Conservation (phyloP, 2,888 invertebrate genomes). For the Parelbella ahira region DNA sequence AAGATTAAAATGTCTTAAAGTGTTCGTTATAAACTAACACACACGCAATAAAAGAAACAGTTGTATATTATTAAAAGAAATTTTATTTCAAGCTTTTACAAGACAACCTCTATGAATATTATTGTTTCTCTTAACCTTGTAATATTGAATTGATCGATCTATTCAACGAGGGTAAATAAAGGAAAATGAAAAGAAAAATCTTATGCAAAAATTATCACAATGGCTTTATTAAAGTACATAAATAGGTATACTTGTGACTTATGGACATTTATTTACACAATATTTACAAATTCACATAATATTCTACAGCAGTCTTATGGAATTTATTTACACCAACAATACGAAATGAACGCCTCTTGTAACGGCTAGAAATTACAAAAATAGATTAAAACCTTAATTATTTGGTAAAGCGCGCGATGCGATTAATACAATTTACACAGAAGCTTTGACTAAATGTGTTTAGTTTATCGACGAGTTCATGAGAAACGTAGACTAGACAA, state of each 20-base stretch:
- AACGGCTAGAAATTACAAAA: conserved; percentile 75
- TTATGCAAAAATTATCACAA: conserved; percentile 79
- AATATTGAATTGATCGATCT: conserved; percentile 6
- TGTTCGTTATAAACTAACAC: too few relatives aligned
- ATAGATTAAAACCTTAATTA: conserved; percentile 73
- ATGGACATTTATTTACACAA: conserved; percentile 74
- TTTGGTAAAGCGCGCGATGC: conserved; percentile 77
- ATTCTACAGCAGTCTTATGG: conserved; percentile 80
- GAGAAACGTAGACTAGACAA: conserved; percentile 71
- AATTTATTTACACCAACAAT: conserved; percentile 75
- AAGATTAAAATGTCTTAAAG: too few relatives aligned
- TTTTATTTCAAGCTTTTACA: conserved; percentile 26
- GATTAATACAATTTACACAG: conserved; percentile 69
- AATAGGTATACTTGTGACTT: conserved; percentile 80
- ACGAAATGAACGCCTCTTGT: conserved; percentile 63
- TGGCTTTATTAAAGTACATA: conserved; percentile 81
- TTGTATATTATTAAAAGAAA: conserved; percentile 16
- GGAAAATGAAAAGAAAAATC: conserved; percentile 48
- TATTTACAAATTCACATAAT: conserved; percentile 76
- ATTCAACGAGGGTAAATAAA: conserved; percentile 20
- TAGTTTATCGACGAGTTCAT: conserved; percentile 42
- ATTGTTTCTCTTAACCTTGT: conserved; percentile 22
- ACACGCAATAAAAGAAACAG: conserved; percentile 20
- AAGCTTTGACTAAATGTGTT: conserved; percentile 69
- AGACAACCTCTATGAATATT: conserved; percentile 21